Base-by-base conservation (phyloP, 2,113 vertebrate species). In the Nicator chloris region DNA sequence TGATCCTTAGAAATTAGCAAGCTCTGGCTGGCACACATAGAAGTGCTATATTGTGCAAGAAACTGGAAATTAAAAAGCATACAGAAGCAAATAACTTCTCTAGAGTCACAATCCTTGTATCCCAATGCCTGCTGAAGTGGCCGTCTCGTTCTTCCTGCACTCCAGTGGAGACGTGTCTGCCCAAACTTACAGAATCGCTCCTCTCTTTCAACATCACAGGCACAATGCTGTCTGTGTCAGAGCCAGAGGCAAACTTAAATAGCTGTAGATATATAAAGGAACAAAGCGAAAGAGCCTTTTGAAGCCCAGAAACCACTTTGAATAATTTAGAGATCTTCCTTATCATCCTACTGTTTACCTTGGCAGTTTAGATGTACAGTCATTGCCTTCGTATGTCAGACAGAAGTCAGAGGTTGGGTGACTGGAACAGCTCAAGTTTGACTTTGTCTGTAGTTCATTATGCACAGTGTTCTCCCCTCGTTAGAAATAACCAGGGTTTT, bases 201-300 rank as follows among this genome's bases (percentile, higher is more conserved):
- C 59, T 88, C 71, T 80, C 93, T 95, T 92, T 94, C 93, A 94
- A 81, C 90, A 94, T 94, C 94, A 92, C 59, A 92, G 60, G 70
- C 85, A 93, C 71, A 78, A 75, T 53, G 90, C 90, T 88, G 93
- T 82, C 71, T 90, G 68, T 94, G 87, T 96, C 93, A 90, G 94
- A 96, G 90, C 90, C 15, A 0, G 47, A 88, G 95, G 96, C 82
- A 81, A 94, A 92, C 79, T 88, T 92, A 96, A 95, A 86, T 90
- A 88, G 76, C 92, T 86, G 49, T 75, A 88, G 92, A 96, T 93
- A 90, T 39, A 92, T 56, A 92, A 94, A 95, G 94, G 95, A 97
- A 96, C 93, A 97, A 96, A 97, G 95, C 64, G 51, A 94, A 93
- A 37, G 76, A 93, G 49, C 39, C 95, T 95, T 97, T 97, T 96